Conservation (phyloP, 2,888 invertebrate genomes). For the Pharmacophagus antenor region DNA sequence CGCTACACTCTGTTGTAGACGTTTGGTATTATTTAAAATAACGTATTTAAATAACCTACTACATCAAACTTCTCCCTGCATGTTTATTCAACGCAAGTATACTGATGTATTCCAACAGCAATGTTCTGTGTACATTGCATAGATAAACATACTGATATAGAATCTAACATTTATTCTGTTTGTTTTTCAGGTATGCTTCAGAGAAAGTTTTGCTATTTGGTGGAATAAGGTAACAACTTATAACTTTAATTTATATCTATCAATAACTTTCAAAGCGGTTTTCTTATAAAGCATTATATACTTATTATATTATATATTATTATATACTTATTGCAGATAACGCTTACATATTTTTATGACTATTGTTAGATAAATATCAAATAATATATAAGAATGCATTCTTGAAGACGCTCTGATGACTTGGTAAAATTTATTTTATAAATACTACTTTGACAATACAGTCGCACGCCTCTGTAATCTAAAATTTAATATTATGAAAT, state of each 20-base stretch:
- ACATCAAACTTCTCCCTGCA: constrained; percentile 13
- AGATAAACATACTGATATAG: constrained; percentile 9
- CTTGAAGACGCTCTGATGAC: no score
- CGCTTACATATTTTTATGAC: no score
- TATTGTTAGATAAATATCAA: no score
- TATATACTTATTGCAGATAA: no score
- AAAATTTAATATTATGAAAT: constrained; percentile 15
- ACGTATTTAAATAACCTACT: constrained; percentile 11
- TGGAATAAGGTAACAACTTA: background rate
- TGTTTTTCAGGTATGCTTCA: constrained; percentile 27
- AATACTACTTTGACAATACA: background rate
- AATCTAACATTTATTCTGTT: constrained; percentile 15
- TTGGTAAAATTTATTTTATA: no score
- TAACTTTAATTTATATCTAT: background rate
- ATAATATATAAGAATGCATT: no score
- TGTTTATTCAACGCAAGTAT: constrained; percentile 15
- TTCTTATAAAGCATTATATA: no score
- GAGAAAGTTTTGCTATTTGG: background rate
- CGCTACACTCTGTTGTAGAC: background rate
- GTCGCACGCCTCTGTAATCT: background rate
- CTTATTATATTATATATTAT: no score
- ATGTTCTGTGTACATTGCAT: constrained; percentile 6
- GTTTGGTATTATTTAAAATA: constrained; percentile 11
- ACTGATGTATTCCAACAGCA: constrained; percentile 6
- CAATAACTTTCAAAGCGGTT: no score